Base-by-base conservation (phyloP, 2,797 vertebrate species). In the Sebastes oblongus region DNA sequence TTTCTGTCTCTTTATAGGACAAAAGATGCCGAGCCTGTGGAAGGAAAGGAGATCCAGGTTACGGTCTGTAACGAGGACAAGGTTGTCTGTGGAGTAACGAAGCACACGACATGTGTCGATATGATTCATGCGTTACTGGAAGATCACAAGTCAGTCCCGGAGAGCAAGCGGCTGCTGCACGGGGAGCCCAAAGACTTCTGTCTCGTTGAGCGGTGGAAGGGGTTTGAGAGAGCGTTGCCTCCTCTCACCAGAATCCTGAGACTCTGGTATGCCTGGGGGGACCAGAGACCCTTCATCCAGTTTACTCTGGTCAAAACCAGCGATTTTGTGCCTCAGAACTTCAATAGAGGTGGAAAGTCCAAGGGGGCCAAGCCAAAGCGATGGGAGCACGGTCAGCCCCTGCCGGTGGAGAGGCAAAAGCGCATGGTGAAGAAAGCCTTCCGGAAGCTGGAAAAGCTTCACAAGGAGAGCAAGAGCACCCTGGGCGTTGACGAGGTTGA, bases 391-490 rank as follows among this genome's bases (percentile, higher is more conserved):
- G 93, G 96, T 75, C 97, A 97, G 91, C 92, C 95, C 12, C 84
- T 98, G 73, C 96, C 97, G 8, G 92, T 85, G 10, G 97, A 98
- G 77, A 97, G 96, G 76, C 98, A 99, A 67, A 99, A 97, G 72
- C 97, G 97, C 69, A 96, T 99, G 77, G 97, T 99, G 60, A 96
- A 96, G 87, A 99, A 99, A 81, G 97, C 98, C n/a, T 99, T 99
- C 88, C 88, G 97, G 77, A 99, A 99, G 85, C 91, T 99, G 79
- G 97, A 98, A 67, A 99, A 97, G 89, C 94, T 99, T 65, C 98
- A 97, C 89, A 96, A 96, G 77, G 95, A 96, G 73, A 95, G 76
- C 69, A 84, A 59, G 59, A 86, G 88, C 2, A 88, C 91, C 42
- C 95, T 84, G 0, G 96, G 97, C 1, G 70, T 88, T 0, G 93